phyloP scores from a whole-genome alignment of 2,888 invertebrate species.

The Machimus rusticus region DNA sequence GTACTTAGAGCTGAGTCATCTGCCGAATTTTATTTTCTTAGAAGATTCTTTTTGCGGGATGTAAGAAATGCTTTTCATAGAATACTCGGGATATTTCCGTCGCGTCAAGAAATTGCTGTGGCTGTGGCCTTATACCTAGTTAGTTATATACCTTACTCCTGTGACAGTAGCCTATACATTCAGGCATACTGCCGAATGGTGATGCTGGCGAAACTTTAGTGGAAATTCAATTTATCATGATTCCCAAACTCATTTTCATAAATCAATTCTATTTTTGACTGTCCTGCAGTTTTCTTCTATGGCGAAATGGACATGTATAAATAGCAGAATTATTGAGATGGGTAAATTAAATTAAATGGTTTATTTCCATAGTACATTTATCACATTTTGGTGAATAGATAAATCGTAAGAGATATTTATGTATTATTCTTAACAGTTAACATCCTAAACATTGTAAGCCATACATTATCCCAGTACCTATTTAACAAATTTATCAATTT shows the following conservation, averaged over 20 bases:
- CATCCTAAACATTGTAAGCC: too few species aligned
- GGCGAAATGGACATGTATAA: neutral
- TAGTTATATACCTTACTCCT: neutral
- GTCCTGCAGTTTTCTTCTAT: neutral
- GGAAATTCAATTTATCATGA: slow-evolving; percentile 26
- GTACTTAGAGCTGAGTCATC: neutral
- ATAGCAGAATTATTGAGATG: neutral
- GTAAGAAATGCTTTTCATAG: neutral
- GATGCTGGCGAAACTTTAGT: neutral
- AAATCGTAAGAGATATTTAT: too few species aligned
- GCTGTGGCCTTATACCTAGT: neutral
- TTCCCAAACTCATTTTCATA: slow-evolving; percentile 20
- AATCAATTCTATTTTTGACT: neutral
- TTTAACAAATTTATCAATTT: too few species aligned
- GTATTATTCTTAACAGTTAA: too few species aligned
- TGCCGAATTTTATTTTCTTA: slow-evolving; percentile 2
- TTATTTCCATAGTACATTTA: too few species aligned
- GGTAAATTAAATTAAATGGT: neutral
- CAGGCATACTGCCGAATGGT: neutral
- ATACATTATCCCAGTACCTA: too few species aligned
- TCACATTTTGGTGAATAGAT: too few species aligned
- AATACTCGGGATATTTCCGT: neutral
- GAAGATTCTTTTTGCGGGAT: neutral
- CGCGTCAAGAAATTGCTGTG: neutral
- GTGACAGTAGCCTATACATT: neutral